These are phyloP conservation scores for Regulus satrapa DNA, from an alignment of 2,113 vertebrate species.

Conservation along the genomic window DNA sequence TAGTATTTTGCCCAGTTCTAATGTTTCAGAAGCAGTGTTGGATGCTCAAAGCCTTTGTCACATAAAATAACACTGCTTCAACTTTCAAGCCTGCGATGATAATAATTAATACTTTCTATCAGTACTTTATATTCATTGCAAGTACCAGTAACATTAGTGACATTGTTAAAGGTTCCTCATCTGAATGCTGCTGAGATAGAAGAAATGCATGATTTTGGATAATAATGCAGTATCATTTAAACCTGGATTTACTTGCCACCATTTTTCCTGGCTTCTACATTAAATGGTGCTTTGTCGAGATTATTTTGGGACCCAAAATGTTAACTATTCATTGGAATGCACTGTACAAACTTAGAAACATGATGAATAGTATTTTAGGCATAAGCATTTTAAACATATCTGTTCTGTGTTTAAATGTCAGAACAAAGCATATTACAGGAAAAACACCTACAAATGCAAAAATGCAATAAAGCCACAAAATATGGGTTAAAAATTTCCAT, in stretches of 20 bases:
- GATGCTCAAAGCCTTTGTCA: background rate
- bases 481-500: slow-evolving; percentile 67
- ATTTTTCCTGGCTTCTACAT: slow-evolving; percentile 49
- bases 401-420: slow-evolving; percentile 65
- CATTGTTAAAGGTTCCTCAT: slow-evolving; percentile 52
- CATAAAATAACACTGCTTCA: slow-evolving; percentile 27
- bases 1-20: background rate
- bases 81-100: slow-evolving; percentile 11
- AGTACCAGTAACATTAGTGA: slow-evolving; percentile 20
- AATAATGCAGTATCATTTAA: slow-evolving; percentile 14
- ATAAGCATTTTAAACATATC: slow-evolving; percentile 35
- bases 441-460: slow-evolving; percentile 63
- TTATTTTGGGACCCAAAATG: slow-evolving; percentile 53
- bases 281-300: slow-evolving; percentile 34
- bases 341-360: slow-evolving; percentile 52
- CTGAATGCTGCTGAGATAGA: slow-evolving; percentile 15
- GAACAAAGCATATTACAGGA: slow-evolving; percentile 58
- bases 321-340: slow-evolving; percentile 50
- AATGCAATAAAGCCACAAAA: slow-evolving; percentile 55
- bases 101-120: slow-evolving; percentile 51
- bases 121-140: slow-evolving; percentile 28
- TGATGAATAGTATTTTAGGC: slow-evolving; percentile 49
- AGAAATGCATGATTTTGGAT: slow-evolving; percentile 29
- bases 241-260: slow-evolving; percentile 52
- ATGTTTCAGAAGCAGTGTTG: slow-evolving; percentile 4